Conservation (phyloP, 2,113 vertebrate species). For the Bambusicola thoracicus region DNA sequence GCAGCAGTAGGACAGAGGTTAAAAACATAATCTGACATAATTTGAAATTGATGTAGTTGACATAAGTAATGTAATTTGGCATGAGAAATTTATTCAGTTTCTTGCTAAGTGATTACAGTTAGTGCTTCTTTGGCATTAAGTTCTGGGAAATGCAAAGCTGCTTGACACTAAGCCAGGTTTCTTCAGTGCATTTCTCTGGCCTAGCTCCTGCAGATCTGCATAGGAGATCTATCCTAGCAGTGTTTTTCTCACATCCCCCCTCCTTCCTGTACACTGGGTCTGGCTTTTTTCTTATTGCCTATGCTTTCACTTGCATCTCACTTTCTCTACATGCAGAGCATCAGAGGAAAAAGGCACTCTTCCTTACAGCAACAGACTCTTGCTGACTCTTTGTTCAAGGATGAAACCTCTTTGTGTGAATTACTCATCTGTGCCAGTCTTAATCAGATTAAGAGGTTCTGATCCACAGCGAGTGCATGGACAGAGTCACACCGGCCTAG, state of each 20-base stretch:
- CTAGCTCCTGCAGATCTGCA: neutral
- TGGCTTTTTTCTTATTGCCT: neutral
- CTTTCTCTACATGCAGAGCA: rapidly evolving
- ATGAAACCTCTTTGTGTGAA: neutral
- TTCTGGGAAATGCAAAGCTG: neutral
- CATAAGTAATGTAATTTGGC: neutral
- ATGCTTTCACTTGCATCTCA: neutral
- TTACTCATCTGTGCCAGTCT: neutral
- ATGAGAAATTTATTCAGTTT: neutral
- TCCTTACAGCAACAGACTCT: neutral
- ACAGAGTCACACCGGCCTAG: neutral
- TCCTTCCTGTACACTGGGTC: neutral
- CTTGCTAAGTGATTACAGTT: neutral
- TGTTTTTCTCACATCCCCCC: neutral
- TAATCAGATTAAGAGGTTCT: neutral
- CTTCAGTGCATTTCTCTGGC: neutral
- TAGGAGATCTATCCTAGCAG: neutral
- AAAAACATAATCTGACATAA: neutral
- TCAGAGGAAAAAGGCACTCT: neutral
- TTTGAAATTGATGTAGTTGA: neutral
- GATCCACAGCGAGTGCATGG: neutral
- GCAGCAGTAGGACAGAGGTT: conserved; percentile 49
- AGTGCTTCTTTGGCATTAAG: neutral
- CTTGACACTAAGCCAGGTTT: neutral
- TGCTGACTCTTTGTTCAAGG: rapidly evolving